Evolutionary conservation across 2,113 vertebrate genomes (phyloP).

Genomic region (Chloropsis cyanopogon): DNA sequence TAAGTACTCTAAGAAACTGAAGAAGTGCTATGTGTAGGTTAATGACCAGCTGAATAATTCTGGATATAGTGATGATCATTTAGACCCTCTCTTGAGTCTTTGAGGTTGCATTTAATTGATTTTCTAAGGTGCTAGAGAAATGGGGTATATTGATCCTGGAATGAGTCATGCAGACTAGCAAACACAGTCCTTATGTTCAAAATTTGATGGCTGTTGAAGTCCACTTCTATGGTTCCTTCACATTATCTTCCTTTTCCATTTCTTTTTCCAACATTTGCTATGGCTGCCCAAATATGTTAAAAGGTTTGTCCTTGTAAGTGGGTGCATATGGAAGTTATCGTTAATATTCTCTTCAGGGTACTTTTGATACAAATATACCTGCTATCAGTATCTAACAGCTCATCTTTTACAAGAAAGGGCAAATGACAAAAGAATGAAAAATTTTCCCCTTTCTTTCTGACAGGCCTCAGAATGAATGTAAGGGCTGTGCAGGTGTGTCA

Average conservation of each 20-base stretch:
- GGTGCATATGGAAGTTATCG: not conserved
- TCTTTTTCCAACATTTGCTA: not conserved
- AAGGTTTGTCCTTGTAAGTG: not conserved
- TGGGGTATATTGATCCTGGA: not conserved
- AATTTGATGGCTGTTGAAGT: not conserved
- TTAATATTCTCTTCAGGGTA: not conserved
- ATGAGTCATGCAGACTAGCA: not conserved
- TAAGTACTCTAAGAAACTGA: not conserved
- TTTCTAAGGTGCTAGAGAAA: not conserved
- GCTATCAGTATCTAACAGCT: not conserved
- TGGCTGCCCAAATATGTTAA: not conserved
- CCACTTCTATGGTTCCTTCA: not conserved
- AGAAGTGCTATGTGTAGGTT: not conserved
- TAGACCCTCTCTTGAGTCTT: not conserved
- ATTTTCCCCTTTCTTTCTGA: not conserved
- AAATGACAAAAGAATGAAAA: not conserved
- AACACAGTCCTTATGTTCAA: not conserved
- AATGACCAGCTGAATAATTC: not conserved
- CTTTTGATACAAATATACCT: not conserved
- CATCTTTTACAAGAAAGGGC: not conserved
- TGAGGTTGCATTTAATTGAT: not conserved
- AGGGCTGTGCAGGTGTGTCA: not conserved
- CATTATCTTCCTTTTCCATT: not conserved
- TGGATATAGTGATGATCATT: not conserved
- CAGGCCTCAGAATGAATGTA: not conserved